Conservation (phyloP, 2,797 vertebrate species). For the Neosilurus mollespiculum region DNA sequence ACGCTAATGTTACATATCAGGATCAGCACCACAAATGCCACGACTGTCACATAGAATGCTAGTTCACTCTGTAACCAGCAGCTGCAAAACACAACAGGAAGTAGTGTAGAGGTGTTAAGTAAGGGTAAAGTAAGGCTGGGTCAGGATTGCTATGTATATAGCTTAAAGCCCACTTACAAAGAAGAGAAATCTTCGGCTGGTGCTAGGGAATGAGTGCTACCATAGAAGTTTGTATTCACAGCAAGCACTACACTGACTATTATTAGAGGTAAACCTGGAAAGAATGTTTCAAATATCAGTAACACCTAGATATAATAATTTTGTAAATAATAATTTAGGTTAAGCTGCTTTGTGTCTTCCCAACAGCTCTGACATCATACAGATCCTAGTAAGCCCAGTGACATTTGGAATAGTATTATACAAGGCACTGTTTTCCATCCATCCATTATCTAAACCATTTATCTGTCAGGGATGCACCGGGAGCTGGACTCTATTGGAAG, state of each 20-base stretch:
- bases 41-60: slow-evolving; percentile 79
- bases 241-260: slow-evolving; percentile 75
- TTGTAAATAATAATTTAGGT: not conserved
- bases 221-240: slow-evolving; percentile 79
- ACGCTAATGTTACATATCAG: slow-evolving; percentile 79
- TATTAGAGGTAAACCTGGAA: slow-evolving; percentile 72
- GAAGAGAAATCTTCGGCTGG: slow-evolving; percentile 46
- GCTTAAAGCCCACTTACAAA: slow-evolving; percentile 78
- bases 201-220: slow-evolving; percentile 40
- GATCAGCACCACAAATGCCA: slow-evolving; percentile 77
- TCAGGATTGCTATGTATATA: not conserved
- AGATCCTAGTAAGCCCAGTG: not conserved
- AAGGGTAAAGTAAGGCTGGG: not conserved
- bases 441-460: no score
- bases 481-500: no score
- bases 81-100: slow-evolving; percentile 57
- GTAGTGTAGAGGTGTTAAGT: not conserved
- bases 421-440: not conserved
- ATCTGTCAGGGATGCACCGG: no score
- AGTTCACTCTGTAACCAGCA: slow-evolving; percentile 75
- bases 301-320: not conserved
- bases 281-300: slow-evolving; percentile 17
- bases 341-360: not conserved
- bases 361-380: not conserved
- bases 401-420: not conserved